phyloP scores from a whole-genome alignment of 2,888 invertebrate genomes.

The Bombylius discolor region DNA sequence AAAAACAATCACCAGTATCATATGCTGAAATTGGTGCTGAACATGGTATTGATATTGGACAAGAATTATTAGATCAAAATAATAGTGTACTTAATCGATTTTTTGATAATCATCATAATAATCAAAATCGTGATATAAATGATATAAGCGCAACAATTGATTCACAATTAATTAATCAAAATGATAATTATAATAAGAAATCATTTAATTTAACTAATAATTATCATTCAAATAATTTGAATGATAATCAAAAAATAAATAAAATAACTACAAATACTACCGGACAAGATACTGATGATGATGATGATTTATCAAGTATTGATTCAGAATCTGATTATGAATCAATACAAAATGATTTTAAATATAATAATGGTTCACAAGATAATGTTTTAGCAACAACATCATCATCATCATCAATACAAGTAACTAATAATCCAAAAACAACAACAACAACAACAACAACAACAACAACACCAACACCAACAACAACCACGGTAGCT shows the following conservation, averaged over 20 bases:
- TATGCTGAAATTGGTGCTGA: conserved; percentile 41
- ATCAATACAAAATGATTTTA: not conserved
- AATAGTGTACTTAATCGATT: conserved; percentile 39
- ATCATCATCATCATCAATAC: not conserved
- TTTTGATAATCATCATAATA: conserved; percentile 22
- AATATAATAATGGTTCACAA: not conserved
- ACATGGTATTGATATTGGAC: conserved; percentile 35
- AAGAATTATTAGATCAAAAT: conserved; percentile 23
- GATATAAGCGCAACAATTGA: not conserved
- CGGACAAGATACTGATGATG: not conserved
- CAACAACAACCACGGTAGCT: not conserved
- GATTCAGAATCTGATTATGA: conserved; percentile 4
- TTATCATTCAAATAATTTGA: not conserved
- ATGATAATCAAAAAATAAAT: not conserved
- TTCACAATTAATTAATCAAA: not conserved
- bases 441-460: not conserved
- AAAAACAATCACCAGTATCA: conserved; percentile 29
- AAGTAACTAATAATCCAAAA: not conserved
- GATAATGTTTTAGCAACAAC: not conserved
- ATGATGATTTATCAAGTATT: conserved; percentile 1
- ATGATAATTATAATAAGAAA: not conserved
- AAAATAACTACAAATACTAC: not conserved
- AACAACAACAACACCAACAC: not conserved
- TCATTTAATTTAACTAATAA: not conserved
- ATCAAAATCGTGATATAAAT: not conserved